Percentiles rank a stretch among this genome's conserved stretches.
phyloP scores from a whole-genome alignment of 2,797 vertebrate genomes.

The Peromyscus melanophrys region DNA sequence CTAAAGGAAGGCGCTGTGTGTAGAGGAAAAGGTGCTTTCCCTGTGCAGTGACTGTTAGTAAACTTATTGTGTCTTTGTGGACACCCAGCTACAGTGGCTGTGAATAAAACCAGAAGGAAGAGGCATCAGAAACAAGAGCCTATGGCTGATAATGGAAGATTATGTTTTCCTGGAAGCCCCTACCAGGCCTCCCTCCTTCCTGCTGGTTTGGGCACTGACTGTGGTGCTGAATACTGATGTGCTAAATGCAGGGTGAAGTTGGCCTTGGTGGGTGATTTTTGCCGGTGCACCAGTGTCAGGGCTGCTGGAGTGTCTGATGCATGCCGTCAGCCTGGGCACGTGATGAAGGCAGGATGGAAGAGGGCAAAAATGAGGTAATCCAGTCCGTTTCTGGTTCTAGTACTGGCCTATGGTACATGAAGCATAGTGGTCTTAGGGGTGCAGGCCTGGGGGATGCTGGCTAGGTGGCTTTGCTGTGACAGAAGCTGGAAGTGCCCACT shows the following conservation, averaged over 20 bases:
- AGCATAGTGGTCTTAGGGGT: background rate
- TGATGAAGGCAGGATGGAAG: background rate
- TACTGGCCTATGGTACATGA: background rate
- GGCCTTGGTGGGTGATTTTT: conserved; percentile 22
- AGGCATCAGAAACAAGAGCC: conserved; percentile 33
- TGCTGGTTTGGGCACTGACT: conserved; percentile 22
- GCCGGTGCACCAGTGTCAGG: background rate
- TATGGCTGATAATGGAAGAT: background rate
- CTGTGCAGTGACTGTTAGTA: background rate
- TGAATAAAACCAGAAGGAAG: background rate
- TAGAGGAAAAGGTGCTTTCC: background rate
- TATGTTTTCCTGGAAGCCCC: background rate
- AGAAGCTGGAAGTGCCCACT: background rate
- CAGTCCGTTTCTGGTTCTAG: conserved; percentile 3
- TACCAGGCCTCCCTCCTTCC: background rate
- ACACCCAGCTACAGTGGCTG: background rate
- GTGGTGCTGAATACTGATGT: conserved; percentile 65
- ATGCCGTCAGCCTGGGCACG: background rate
- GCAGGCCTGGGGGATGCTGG: background rate
- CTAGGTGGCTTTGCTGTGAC: background rate
- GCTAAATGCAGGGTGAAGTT: background rate
- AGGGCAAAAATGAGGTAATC: background rate
- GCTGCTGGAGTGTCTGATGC: background rate
- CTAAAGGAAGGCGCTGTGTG: background rate
- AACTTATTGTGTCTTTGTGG: background rate